Percentiles rank a stretch among this genome's conserved stretches.
phyloP scores from a whole-genome alignment of 2,888 invertebrate species.

The Chrysolina oricalcia region DNA sequence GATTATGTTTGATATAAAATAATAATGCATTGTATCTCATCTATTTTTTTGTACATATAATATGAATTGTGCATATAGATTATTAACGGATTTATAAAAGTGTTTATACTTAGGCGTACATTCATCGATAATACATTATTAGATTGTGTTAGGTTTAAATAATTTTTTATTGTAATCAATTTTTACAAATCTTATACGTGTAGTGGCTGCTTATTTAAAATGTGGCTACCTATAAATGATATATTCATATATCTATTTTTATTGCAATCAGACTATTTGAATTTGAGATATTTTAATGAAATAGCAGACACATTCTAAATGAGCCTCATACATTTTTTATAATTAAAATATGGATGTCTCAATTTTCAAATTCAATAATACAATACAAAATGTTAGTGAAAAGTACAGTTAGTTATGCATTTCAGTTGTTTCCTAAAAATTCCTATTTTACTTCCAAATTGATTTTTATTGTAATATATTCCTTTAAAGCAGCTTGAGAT shows the following conservation, averaged over 20 bases:
- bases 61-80: constrained; percentile 72
- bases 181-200: constrained; percentile 65
- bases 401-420: constrained; percentile 59
- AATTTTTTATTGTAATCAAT: constrained; percentile 62
- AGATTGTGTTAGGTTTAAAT: constrained; percentile 66
- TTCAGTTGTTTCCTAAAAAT: constrained; percentile 54
- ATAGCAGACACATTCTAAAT: constrained; percentile 58
- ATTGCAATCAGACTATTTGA: constrained; percentile 54
- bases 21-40: constrained; percentile 67
- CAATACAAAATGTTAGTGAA: constrained; percentile 61
- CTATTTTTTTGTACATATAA: constrained; percentile 71
- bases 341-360: constrained; percentile 66
- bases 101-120: constrained; percentile 69
- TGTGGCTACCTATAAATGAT: constrained; percentile 55
- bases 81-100: constrained; percentile 71
- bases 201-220: constrained; percentile 61
- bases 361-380: constrained; percentile 63
- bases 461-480: constrained; percentile 60
- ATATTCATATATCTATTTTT: constrained; percentile 55
- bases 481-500: constrained; percentile 61
- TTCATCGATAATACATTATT: constrained; percentile 66
- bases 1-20: constrained; percentile 61
- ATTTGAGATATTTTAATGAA: constrained; percentile 55
- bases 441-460: constrained; percentile 55
- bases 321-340: constrained; percentile 60